phyloP scores from a whole-genome alignment of 1,140 invertebrate species.

The Tetraneura akinire region DNA sequence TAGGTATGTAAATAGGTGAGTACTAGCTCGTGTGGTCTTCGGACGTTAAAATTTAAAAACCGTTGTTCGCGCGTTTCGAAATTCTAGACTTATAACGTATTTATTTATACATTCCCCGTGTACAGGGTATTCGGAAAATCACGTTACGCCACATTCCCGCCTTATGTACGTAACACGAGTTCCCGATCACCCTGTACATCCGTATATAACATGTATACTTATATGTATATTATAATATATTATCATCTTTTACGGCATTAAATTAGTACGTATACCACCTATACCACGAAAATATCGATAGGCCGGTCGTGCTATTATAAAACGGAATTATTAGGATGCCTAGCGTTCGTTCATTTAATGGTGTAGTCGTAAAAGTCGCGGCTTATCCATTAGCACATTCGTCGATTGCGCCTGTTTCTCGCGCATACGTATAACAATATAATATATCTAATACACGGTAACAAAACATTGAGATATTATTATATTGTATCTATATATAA shows the following conservation, averaged over 20 bases:
- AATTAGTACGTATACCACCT: background rate
- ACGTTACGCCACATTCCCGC: no score
- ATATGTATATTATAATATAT: background rate
- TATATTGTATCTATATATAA: background rate
- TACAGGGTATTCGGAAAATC: no score
- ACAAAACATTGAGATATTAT: no score
- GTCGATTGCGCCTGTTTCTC: conserved; percentile 7
- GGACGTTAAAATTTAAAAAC: no score
- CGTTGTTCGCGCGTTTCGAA: no score
- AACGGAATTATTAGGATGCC: background rate
- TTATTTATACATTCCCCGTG: no score
- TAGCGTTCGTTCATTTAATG: conserved; percentile 33
- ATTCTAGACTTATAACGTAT: no score
- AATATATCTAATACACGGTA: no score
- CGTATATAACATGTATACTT: background rate
- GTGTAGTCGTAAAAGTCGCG: conserved; percentile 44
- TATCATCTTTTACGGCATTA: background rate
- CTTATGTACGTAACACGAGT: no score
- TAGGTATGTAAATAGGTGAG: no score
- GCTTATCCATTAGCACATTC: conserved; percentile 43
- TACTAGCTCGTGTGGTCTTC: no score
- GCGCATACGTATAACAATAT: background rate
- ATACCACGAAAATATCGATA: background rate
- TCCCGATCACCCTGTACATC: background rate
- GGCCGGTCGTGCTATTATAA: background rate